A percentile compares a stretch with the other conserved stretches of the same genome.
These are phyloP conservation scores for Cotesia typhae DNA, from an alignment of 1,140 invertebrate genomes.

Conservation along the genomic window DNA sequence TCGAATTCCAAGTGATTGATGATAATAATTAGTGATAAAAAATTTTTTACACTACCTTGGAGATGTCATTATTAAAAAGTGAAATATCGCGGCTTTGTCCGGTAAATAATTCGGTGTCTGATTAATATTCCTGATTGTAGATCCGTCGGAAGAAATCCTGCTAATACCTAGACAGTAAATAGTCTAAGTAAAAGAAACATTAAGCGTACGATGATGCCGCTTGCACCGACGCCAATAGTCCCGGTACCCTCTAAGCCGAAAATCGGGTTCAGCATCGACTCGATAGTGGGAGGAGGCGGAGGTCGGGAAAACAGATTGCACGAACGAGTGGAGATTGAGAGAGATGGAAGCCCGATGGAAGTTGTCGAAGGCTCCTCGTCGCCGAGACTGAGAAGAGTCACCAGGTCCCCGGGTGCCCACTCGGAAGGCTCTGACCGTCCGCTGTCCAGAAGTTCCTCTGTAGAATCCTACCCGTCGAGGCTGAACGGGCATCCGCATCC, in stretches of 20 bases:
- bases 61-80: constrained; percentile 23
- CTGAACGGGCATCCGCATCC: constrained; percentile 55
- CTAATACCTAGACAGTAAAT: no score
- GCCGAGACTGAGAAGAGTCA: constrained; percentile 46
- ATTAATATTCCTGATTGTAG: neutral
- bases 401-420: constrained; percentile 56
- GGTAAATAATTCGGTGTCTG: neutral
- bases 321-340: constrained; percentile 53
- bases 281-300: constrained; percentile 83
- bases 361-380: constrained; percentile 62
- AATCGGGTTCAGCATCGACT: constrained; percentile 94
- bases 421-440: constrained; percentile 60
- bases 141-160: constrained; percentile 26
- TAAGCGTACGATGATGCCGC: constrained; percentile 81
- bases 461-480: constrained; percentile 57
- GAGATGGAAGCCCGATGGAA: constrained; percentile 56
- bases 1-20: neutral
- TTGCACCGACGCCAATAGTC: constrained; percentile 86
- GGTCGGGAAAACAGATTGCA: constrained; percentile 53
- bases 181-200: constrained; percentile 21
- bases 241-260: constrained; percentile 88
- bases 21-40: neutral
- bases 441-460: constrained; percentile 56
- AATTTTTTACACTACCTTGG: neutral
- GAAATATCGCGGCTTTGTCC: neutral